Evolutionary conservation across 2,113 vertebrate species (phyloP).

Genomic region (Neopipo cinnamomea): DNA sequence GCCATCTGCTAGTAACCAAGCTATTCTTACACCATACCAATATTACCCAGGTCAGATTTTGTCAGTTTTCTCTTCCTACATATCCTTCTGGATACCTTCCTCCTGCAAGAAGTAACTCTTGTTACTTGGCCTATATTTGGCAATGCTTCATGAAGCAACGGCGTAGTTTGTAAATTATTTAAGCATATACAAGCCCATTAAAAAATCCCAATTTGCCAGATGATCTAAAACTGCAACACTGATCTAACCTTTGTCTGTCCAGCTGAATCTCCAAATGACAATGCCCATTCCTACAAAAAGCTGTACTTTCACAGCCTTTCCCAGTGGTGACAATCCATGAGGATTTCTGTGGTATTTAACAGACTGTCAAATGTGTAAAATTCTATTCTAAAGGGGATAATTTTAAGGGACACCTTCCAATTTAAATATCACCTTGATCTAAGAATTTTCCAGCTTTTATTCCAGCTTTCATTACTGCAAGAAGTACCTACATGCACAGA

Average conservation of each 20-base stretch:
- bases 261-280: neutral
- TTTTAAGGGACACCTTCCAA: neutral
- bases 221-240: neutral
- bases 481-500: neutral
- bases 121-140: neutral
- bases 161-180: neutral
- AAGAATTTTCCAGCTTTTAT: neutral
- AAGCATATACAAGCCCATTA: neutral
- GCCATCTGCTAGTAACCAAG: neutral
- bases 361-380: neutral
- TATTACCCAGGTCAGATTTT: neutral
- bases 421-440: neutral
- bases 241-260: neutral
- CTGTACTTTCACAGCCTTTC: neutral
- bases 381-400: neutral
- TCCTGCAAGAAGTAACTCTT: neutral
- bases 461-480: neutral
- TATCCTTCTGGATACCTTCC: neutral
- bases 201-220: neutral
- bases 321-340: neutral
- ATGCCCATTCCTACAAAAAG: neutral
- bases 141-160: neutral
- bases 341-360: neutral
- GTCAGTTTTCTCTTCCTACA: neutral
- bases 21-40: neutral